Evolutionary conservation across 2,113 vertebrate genomes (phyloP), one percentile per base, ranked within the genome.

Genomic region (Pituophis catenifer): DNA sequence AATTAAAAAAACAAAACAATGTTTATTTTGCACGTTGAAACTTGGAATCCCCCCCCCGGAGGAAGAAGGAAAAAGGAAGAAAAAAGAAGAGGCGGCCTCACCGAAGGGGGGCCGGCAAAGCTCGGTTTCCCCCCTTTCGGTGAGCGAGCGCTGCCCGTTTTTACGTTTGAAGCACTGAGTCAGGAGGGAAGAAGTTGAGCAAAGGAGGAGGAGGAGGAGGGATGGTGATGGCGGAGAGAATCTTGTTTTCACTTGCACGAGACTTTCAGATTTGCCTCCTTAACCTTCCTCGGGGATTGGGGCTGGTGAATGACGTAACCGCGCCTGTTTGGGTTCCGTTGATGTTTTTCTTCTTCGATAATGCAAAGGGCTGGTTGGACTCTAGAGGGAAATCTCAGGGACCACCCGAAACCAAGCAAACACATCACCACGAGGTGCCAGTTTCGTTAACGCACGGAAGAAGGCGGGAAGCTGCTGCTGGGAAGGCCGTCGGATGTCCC

Each of bases 181-280:
- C 87, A 65, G 94, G 95, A 96, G 95, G 95, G 97, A 96, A 97
- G 12, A 97, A 95, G 95, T 96, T 89, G 85, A 48, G 95, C 93
- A 90, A 93, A 95, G 52, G 54, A 88, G 93, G 91, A 91, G 86
- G 55, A 58, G 23, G 55, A 58, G 23, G 21, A 94, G 89, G 95
- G 1, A 17, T 70, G 59, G 70, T 91, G 92, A 86, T 92, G 54
- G 75, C 81, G 92, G 2, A 2, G 85, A 75, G 88, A 89, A 93
- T 88, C 93, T 89, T 62, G 87, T 19, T 10, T 90, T 58, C 70
- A 2, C 58, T 38, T 55, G 87, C 95, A 94, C 55, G 52, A 91
- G 92, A 89, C 89, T 24, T 62, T 86, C 24, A 94, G 95, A 90
- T 55, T 88, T 0, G 92, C 91, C 94, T 96, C 24, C 1, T 0